phyloP scores from a whole-genome alignment of 2,888 invertebrate genomes.

The Spialia ferax region DNA sequence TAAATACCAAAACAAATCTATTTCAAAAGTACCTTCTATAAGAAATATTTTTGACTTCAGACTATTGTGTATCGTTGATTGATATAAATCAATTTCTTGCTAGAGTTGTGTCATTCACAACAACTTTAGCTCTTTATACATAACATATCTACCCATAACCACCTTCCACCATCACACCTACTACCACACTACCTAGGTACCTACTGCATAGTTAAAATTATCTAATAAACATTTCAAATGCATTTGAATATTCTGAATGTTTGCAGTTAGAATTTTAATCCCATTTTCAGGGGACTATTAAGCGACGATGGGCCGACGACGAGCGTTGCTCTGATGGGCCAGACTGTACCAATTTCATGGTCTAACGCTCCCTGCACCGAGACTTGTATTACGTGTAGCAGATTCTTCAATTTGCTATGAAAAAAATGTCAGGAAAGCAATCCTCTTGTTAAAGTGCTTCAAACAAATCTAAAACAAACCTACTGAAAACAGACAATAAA shows the following conservation, averaged over 20 bases:
- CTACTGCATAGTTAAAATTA: not conserved
- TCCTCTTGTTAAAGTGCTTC: not conserved
- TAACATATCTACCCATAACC: too few relatives aligned
- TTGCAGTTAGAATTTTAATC: conserved; percentile 58
- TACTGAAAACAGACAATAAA: too few relatives aligned
- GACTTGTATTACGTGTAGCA: conserved; percentile 60
- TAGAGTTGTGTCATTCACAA: not conserved
- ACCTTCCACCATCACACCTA: too few relatives aligned
- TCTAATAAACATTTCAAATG: conserved; percentile 9
- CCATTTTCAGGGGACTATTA: conserved; percentile 67
- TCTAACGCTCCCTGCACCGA: conserved; percentile 77
- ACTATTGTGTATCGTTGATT: not conserved
- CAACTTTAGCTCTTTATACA: too few relatives aligned
- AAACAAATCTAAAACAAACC: too few relatives aligned
- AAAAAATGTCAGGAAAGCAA: conserved; percentile 1
- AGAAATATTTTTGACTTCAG: not conserved
- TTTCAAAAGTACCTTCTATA: conserved; percentile 46
- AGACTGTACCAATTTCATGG: conserved; percentile 82
- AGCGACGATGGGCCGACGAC: too few relatives aligned
- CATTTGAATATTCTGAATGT: conserved; percentile 56
- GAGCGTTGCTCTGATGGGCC: conserved; percentile 67
- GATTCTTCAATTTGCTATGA: conserved; percentile 51
- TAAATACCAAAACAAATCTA: conserved; percentile 74
- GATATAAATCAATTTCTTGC: not conserved
- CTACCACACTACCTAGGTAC: too few relatives aligned